These are phyloP conservation scores for Rhea americana DNA, from an alignment of 2,113 vertebrate species.

Conservation along the genomic window DNA sequence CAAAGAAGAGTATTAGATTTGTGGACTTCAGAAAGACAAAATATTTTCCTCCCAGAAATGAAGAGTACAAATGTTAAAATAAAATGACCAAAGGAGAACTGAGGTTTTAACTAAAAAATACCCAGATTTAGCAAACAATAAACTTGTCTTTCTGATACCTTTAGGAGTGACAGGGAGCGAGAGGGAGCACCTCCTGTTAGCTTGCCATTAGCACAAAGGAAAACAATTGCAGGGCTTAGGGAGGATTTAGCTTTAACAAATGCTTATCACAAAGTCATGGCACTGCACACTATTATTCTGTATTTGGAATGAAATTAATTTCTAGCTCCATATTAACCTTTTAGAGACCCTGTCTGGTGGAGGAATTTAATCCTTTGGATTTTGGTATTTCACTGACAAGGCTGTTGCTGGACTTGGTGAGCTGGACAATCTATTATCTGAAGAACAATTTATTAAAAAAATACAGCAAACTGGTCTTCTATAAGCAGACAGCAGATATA, in stretches of 20 bases:
- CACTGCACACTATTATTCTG: constrained; percentile 37
- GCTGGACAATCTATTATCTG: background rate
- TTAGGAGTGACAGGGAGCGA: background rate
- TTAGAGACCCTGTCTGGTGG: background rate
- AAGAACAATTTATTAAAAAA: background rate
- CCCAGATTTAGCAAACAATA: background rate
- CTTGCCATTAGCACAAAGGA: constrained; percentile 45
- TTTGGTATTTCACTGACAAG: background rate
- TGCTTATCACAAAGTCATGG: constrained; percentile 38
- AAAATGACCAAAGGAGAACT: background rate
- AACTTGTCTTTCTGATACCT: background rate
- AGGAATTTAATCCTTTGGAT: constrained; percentile 32
- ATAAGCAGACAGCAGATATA: background rate
- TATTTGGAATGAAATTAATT: constrained; percentile 58
- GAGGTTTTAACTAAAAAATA: background rate
- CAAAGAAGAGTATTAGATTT: background rate
- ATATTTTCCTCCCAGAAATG: background rate
- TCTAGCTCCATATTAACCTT: constrained; percentile 34
- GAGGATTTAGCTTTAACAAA: constrained; percentile 59
- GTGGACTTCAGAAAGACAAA: background rate
- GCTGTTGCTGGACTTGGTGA: background rate
- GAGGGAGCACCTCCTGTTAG: background rate
- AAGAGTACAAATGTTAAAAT: background rate
- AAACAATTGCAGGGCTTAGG: constrained; percentile 50
- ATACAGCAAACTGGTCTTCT: background rate